Percentiles rank a stretch among this genome's conserved stretches.
phyloP scores from a whole-genome alignment of 2,113 vertebrate species.

The Hemibagrus wyckioides region DNA sequence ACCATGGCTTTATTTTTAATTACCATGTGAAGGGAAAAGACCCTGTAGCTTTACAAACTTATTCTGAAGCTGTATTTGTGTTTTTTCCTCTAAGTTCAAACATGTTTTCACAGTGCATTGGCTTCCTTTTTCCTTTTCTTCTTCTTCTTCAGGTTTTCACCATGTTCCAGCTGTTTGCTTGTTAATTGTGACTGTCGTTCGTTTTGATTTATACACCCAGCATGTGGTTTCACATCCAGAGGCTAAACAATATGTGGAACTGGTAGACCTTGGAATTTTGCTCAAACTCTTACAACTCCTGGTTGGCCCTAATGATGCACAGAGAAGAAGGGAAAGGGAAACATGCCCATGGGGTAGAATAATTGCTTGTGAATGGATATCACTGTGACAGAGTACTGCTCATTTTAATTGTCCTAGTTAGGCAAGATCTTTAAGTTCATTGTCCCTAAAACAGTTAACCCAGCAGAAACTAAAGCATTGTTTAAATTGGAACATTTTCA shows the following conservation, averaged over 20 bases:
- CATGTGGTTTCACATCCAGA: slow-evolving; percentile 33
- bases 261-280: slow-evolving; percentile 34
- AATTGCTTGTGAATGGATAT: neutral
- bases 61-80: neutral
- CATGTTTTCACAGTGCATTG: neutral
- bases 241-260: slow-evolving; percentile 40
- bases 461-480: slow-evolving; percentile 17
- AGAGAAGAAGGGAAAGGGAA: neutral
- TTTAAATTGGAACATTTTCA: slow-evolving; percentile 18
- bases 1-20: neutral
- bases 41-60: neutral
- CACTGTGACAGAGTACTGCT: slow-evolving; percentile 13
- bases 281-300: slow-evolving; percentile 26
- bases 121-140: slow-evolving; percentile 1
- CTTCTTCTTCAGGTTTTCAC: slow-evolving; percentile 14
- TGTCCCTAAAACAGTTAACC: slow-evolving; percentile 36
- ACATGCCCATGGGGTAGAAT: neutral
- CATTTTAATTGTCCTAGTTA: slow-evolving; percentile 4
- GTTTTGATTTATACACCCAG: slow-evolving; percentile 31
- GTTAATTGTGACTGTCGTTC: slow-evolving; percentile 10
- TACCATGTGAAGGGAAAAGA: neutral
- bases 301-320: slow-evolving; percentile 6
- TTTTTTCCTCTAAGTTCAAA: neutral
- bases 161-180: slow-evolving; percentile 19
- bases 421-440: slow-evolving; percentile 30